A percentile compares a stretch with the other conserved stretches of the same genome.
Conservation (phyloP, 2,113 vertebrate genomes). For the Astur gentilis region DNA sequence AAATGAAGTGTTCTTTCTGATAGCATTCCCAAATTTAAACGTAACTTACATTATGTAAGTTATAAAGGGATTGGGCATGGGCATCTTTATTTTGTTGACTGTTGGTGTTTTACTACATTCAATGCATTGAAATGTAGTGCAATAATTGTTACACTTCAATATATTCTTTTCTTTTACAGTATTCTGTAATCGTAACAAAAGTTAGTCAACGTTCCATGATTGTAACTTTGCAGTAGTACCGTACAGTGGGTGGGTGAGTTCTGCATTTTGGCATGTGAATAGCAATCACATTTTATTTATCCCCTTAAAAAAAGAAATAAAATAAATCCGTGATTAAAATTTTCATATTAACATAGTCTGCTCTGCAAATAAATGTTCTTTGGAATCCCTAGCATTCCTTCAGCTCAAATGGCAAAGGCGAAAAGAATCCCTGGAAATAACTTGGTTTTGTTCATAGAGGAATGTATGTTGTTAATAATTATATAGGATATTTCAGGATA, state of each 20-base stretch:
- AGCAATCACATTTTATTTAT: background rate
- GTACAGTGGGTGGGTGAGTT: background rate
- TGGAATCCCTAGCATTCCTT: background rate
- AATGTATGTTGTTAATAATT: background rate
- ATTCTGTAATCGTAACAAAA: background rate
- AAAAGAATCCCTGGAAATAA: rapidly evolving
- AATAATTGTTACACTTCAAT: background rate
- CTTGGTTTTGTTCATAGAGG: background rate
- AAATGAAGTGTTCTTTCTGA: background rate
- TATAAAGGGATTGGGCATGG: background rate
- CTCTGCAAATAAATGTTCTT: background rate
- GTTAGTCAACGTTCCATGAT: background rate
- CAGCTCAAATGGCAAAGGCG: background rate
- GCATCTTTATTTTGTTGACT: background rate
- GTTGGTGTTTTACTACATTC: background rate
- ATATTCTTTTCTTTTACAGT: background rate
- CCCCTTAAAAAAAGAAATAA: background rate
- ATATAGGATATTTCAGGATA: background rate
- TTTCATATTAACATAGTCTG: background rate
- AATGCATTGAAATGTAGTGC: background rate
- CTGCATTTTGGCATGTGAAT: background rate
- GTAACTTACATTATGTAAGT: background rate
- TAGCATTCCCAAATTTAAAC: background rate
- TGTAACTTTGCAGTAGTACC: background rate
- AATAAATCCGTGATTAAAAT: background rate